Conservation (phyloP, 1,140 invertebrate species). For the Drosophila quadrilineata region DNA sequence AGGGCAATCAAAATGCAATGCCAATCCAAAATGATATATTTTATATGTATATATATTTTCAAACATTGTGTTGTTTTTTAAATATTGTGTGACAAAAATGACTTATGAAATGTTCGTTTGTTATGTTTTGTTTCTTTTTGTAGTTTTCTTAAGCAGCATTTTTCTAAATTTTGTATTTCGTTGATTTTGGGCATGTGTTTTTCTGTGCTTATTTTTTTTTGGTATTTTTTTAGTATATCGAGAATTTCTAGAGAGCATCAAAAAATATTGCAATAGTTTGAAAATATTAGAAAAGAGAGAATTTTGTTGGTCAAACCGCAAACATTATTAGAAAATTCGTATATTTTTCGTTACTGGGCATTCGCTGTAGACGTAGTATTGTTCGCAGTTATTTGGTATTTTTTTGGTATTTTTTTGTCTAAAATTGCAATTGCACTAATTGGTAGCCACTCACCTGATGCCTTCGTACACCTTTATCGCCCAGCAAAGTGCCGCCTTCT, state of each 20-base stretch:
- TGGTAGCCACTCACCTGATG: constrained; percentile 80
- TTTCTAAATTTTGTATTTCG: constrained; percentile 23
- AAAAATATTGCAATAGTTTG: background rate
- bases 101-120: constrained; percentile 36
- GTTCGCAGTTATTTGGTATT: constrained; percentile 24
- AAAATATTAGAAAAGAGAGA: constrained; percentile 2
- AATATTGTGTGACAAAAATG: constrained; percentile 34
- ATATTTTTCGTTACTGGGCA: constrained; percentile 57
- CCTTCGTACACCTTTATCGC: constrained; percentile 84
- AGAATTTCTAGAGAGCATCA: background rate
- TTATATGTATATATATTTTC: background rate
- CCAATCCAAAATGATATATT: constrained; percentile 15
- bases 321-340: constrained; percentile 22
- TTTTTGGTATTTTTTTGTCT: constrained; percentile 30
- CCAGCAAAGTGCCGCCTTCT: constrained; percentile 87
- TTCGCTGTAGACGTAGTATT: constrained; percentile 48
- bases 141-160: no score
- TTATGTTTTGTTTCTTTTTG: constrained; percentile 5
- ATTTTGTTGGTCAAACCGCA: constrained; percentile 45
- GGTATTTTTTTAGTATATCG: background rate
- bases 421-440: constrained; percentile 43
- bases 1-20: constrained; percentile 55
- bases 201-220: constrained; percentile 22
- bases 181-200: constrained; percentile 16
- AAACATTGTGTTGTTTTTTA: background rate